phyloP scores from a whole-genome alignment of 2,797 vertebrate genomes.

The Hyperoplus lanceolatus region DNA sequence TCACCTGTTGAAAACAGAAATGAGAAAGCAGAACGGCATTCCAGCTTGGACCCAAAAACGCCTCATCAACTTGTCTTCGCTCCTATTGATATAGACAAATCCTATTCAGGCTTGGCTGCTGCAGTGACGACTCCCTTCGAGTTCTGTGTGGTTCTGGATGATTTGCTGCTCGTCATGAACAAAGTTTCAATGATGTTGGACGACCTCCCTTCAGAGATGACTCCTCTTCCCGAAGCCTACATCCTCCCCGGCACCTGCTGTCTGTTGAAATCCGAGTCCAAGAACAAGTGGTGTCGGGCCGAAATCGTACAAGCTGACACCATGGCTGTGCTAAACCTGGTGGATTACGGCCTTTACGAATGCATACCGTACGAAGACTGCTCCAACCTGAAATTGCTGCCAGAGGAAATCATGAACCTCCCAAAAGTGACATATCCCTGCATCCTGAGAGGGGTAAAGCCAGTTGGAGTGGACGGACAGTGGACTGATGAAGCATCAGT shows the following conservation, averaged over 20 bases:
- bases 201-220: slow-evolving; percentile 76
- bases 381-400: slow-evolving; percentile 83
- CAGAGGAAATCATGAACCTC: slow-evolving; percentile 77
- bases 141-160: slow-evolving; percentile 87
- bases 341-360: slow-evolving; percentile 88
- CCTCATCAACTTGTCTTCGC: slow-evolving; percentile 70
- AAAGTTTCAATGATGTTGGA: slow-evolving; percentile 82
- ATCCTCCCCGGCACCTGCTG: slow-evolving; percentile 83
- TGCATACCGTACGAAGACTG: slow-evolving; percentile 72
- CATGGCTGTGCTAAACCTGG: slow-evolving; percentile 75
- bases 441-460: slow-evolving; percentile 82
- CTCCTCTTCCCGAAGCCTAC: slow-evolving; percentile 76
- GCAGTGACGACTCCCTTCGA: slow-evolving; percentile 85
- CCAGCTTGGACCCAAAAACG: neutral
- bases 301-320: slow-evolving; percentile 82
- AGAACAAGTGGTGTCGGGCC: slow-evolving; percentile 88
- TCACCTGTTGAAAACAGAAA: neutral
- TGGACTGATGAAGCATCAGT: slow-evolving; percentile 87
- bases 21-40: neutral
- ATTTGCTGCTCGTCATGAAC: slow-evolving; percentile 79
- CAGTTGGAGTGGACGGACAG: slow-evolving; percentile 64
- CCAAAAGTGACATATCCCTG: slow-evolving; percentile 88
- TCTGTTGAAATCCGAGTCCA: slow-evolving; percentile 81
- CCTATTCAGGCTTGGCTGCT: slow-evolving; percentile 82
- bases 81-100: slow-evolving; percentile 72